Conservation (phyloP, 2,797 vertebrate species). For the Fundulus diaphanus region DNA sequence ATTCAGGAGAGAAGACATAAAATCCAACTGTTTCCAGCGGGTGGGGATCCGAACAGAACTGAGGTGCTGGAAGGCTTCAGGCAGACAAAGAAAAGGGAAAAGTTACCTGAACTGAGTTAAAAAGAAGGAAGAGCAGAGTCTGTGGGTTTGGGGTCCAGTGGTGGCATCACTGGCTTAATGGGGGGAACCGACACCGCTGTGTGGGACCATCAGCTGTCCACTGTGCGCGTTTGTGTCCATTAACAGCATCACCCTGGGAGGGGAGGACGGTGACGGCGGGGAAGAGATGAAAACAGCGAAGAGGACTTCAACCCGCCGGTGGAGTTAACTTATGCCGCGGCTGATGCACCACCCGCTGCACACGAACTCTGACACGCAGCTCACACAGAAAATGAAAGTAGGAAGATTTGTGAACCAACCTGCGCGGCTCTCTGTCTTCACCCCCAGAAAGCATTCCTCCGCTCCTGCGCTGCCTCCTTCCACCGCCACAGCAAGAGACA, state of each 20-base stretch:
- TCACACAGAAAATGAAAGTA: conserved; percentile 4
- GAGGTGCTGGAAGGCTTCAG: not conserved
- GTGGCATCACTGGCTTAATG: conserved; percentile 57
- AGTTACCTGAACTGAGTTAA: not conserved
- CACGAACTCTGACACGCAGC: conserved; percentile 24
- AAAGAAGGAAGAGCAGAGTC: not conserved
- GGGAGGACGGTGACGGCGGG: not conserved
- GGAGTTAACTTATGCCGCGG: conserved; percentile 36
- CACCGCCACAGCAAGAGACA: conserved; percentile 70
- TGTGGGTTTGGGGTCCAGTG: conserved; percentile 16
- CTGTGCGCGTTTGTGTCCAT: conserved; percentile 22
- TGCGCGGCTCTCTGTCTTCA: conserved; percentile 80
- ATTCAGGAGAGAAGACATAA: no score
- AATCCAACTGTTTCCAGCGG: no score
- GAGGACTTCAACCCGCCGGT: not conserved
- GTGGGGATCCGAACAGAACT: no score
- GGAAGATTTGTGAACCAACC: conserved; percentile 74
- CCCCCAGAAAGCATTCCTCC: conserved; percentile 85
- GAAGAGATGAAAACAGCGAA: not conserved
- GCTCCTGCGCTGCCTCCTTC: conserved; percentile 79
- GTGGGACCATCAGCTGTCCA: conserved; percentile 54
- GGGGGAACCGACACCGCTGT: conserved; percentile 66
- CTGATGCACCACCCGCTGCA: conserved; percentile 59
- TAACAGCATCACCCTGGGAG: conserved; percentile 37
- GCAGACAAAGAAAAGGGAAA: not conserved